phyloP scores from a whole-genome alignment of 1,140 invertebrate species.

The Capitella teleta region DNA sequence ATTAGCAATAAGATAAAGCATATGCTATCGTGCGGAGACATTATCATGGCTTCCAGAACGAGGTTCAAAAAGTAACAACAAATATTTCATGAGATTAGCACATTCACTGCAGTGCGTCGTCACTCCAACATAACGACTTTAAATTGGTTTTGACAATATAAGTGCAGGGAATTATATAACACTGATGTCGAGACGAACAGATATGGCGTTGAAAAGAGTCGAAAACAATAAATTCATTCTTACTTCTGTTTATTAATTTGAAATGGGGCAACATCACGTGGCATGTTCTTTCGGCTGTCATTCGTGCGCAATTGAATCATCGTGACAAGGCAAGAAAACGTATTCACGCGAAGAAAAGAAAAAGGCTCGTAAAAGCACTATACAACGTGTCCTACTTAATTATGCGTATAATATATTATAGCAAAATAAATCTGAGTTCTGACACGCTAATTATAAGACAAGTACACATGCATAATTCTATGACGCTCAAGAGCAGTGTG shows the following conservation, averaged over 20 bases:
- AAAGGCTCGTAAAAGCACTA: background rate
- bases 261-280: background rate
- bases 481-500: too few species aligned
- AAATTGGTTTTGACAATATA: background rate
- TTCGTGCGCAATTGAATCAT: background rate
- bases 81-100: background rate
- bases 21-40: background rate
- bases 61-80: background rate
- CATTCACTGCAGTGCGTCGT: too few species aligned
- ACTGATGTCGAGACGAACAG: background rate
- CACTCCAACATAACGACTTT: too few species aligned
- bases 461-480: too few species aligned
- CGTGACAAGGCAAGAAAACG: background rate
- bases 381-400: background rate
- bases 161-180: background rate
- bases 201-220: background rate
- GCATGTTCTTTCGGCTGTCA: background rate
- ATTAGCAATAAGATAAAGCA: background rate
- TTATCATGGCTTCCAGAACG: background rate
- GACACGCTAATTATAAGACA: too few species aligned
- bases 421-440: too few species aligned
- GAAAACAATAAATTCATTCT: background rate
- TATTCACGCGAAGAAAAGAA: background rate
- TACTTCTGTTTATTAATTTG: background rate
- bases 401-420: too few species aligned